A percentile compares a stretch with the other conserved stretches of the same genome.
Conservation (phyloP, 2,113 vertebrate species). For the Guaruba guarouba region DNA sequence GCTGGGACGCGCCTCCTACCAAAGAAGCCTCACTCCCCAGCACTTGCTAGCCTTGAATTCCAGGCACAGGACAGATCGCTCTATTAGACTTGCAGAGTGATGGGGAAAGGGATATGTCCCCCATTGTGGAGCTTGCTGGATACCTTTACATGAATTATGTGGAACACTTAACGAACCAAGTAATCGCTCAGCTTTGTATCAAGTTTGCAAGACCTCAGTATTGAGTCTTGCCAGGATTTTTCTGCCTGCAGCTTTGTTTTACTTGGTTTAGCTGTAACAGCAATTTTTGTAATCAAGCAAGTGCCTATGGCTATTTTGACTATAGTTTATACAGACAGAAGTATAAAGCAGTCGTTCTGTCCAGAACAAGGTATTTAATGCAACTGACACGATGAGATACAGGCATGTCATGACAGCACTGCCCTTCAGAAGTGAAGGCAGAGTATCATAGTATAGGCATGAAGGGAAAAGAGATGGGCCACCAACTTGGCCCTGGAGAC, state of each 20-base stretch:
- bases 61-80: background rate
- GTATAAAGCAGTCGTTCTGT: background rate
- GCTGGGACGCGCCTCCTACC: fast-evolving
- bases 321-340: background rate
- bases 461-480: background rate
- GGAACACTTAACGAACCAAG: background rate
- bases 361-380: background rate
- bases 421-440: background rate
- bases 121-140: background rate
- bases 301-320: background rate
- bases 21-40: background rate
- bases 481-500: background rate
- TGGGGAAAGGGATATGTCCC: background rate
- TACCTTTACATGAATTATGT: background rate
- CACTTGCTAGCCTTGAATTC: fast-evolving
- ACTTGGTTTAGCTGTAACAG: background rate
- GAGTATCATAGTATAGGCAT: background rate
- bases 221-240: background rate
- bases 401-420: background rate
- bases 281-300: background rate
- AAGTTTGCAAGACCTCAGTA: background rate
- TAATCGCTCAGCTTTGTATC: background rate
- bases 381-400: background rate
- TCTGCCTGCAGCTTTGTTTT: background rate
- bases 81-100: background rate